Conservation (phyloP, 2,797 vertebrate genomes). For the Podargus strigoides region DNA sequence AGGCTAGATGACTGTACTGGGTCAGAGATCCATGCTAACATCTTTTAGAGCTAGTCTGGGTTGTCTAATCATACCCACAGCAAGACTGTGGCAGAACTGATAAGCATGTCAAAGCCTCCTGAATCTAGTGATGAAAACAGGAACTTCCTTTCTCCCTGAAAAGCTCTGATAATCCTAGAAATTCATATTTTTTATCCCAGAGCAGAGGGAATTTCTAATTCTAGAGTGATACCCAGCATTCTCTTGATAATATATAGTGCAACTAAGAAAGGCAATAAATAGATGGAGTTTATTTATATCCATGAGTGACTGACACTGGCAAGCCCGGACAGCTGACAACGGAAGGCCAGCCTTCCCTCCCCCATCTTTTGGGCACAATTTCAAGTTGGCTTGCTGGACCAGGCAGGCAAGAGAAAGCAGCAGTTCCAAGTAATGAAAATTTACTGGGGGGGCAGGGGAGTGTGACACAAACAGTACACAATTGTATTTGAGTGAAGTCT, state of each 20-base stretch:
- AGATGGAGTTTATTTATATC: conserved; percentile 67
- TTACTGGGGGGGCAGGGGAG: background rate
- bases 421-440: conserved; percentile 42
- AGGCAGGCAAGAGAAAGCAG: conserved; percentile 1
- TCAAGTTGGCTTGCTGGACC: conserved; percentile 9
- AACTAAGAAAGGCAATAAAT: conserved; percentile 44
- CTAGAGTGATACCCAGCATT: background rate
- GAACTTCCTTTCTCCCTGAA: background rate
- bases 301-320: conserved; percentile 48
- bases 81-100: background rate
- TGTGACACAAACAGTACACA: background rate
- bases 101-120: background rate
- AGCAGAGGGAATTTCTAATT: background rate
- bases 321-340: conserved; percentile 67
- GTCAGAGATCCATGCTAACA: background rate
- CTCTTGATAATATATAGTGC: background rate
- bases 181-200: background rate
- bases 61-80: background rate
- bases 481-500: background rate
- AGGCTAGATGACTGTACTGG: background rate
- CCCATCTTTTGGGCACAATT: conserved; percentile 38
- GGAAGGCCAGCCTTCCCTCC: conserved; percentile 39
- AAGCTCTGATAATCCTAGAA: conserved; percentile 22
- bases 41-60: background rate
- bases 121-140: background rate